Evolutionary conservation across 1,140 invertebrate species (phyloP).

Genomic region (Brachionus rubens): DNA sequence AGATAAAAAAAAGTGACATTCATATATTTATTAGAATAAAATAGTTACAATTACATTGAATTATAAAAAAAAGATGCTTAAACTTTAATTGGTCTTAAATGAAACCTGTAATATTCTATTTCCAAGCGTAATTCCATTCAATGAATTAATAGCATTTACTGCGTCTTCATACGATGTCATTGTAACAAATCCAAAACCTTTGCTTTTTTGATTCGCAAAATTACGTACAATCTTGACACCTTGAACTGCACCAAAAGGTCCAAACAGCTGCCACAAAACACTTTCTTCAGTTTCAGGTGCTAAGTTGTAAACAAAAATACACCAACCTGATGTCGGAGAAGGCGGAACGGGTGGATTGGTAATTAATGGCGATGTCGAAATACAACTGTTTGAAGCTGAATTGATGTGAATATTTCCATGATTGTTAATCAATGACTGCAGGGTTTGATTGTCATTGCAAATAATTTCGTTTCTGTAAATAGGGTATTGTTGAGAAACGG

Average conservation of each 20-base stretch:
- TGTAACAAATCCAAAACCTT: constrained; percentile 97
- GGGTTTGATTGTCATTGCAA: constrained; percentile 4
- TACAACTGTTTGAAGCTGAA: not conserved
- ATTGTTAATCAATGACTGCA: not conserved
- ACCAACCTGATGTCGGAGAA: constrained; percentile 67
- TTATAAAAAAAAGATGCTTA: too few relatives aligned
- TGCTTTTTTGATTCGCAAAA: constrained; percentile 96
- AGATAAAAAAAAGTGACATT: too few relatives aligned
- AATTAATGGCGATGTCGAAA: not conserved
- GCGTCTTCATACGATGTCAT: constrained; percentile 99
- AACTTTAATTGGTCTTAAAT: constrained; percentile 71
- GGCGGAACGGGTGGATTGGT: not conserved
- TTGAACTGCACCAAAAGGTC: constrained; percentile 96
- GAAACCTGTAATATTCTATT: constrained; percentile 96
- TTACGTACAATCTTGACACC: constrained; percentile 92
- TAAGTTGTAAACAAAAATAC: constrained; percentile 97
- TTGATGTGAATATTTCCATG: not conserved
- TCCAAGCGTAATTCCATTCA: constrained; percentile 94
- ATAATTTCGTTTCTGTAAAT: constrained; percentile 24
- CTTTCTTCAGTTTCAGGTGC: constrained; percentile 97
- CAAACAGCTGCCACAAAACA: constrained; percentile 96
- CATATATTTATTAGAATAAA: too few relatives aligned
- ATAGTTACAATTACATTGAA: too few relatives aligned
- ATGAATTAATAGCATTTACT: constrained; percentile 88
- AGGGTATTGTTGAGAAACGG: not conserved